Evolutionary conservation across 2,797 vertebrate species (phyloP), one percentile per base, ranked within the genome.

Genomic region (Platyrinchus mystaceus): DNA sequence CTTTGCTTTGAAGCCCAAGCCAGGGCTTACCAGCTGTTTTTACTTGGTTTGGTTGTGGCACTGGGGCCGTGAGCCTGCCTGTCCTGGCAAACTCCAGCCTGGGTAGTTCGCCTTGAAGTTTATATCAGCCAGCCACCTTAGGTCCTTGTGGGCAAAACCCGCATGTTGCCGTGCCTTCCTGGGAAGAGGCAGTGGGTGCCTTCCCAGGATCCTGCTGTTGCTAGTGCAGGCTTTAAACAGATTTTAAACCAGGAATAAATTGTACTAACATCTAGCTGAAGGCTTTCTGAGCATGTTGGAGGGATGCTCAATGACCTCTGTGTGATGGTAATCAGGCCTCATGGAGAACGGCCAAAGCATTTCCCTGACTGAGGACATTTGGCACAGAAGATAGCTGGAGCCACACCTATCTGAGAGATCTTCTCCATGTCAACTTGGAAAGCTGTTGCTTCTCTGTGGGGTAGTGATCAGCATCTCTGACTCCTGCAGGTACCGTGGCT

Each of bases 151-250:
- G 43, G 22, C n/a, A 81, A 91, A 87, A 62, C 32, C 24, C 2
- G 0, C 8, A 3, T 0, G 0, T 82, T 1, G 0, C 3, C 3
- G 7, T n/a, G 60, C 49, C 52, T 89, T 84, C 21, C 1, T 1
- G 49, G 67, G 58, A 47, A 68, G 22, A 52, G 37, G 21, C n/a
- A 56, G 21, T 17, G 59, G 14, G 28, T 7, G 3, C 23, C 46
- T 81, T 70, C n/a, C 23, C 20, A 36, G 30, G 14, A 44, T 41
- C 36, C 47, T 81, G 19, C 68, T 83, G 27, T 46, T 36, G 37
- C n/a, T 67, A 34, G 52, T 3, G 10, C 11, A 37, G 56, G 26
- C 23, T 59, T 74, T 75, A 82, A 91, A 49, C 18, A 37, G 36
- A 10, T 41, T 82, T 82, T 70, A 74, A 68, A 75, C 5, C 1